phyloP scores from a whole-genome alignment of 2,113 vertebrate species.

The Nipponia nippon region DNA sequence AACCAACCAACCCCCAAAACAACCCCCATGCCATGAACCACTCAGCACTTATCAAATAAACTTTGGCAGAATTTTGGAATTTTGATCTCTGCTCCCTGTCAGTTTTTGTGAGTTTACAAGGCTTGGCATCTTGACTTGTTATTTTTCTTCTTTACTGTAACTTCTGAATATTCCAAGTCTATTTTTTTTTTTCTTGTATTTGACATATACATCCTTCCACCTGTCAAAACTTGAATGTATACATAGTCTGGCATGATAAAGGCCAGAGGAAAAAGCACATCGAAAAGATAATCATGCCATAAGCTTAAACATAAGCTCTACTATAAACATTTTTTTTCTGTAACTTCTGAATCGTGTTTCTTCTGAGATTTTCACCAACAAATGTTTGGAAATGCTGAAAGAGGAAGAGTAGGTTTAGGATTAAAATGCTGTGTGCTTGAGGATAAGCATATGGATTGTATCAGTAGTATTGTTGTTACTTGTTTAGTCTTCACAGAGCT shows the following conservation, averaged over 20 bases:
- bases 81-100: background rate
- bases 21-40: accelerated
- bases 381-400: background rate
- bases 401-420: background rate
- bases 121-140: background rate
- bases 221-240: background rate
- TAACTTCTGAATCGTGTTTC: background rate
- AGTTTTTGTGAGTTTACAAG: background rate
- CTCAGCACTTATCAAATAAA: background rate
- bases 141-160: background rate
- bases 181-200: background rate
- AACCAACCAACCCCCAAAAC: background rate
- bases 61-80: background rate
- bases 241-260: background rate
- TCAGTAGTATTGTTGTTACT: background rate
- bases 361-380: background rate
- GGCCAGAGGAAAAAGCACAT: background rate
- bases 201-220: background rate
- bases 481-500: background rate
- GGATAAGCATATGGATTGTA: background rate
- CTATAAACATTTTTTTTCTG: background rate
- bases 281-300: background rate
- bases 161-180: background rate
- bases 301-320: background rate
- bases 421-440: background rate